Percentiles rank a stretch among this genome's conserved stretches.
Conservation (phyloP, 2,888 invertebrate species). For the Cataglyphis altisquamis region DNA sequence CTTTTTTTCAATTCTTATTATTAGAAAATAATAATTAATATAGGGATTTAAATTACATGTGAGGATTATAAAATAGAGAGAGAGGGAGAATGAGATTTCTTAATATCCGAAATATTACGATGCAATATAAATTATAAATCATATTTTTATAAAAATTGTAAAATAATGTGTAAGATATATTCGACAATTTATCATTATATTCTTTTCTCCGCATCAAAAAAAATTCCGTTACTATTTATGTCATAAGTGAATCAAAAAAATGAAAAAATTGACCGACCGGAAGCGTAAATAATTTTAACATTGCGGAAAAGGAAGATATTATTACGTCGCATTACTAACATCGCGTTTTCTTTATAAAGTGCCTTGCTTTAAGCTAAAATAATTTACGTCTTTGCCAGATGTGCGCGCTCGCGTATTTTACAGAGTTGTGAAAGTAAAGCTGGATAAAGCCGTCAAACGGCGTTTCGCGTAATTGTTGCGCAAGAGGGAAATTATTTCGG, state of each 20-base stretch:
- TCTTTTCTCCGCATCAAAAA: too few relatives aligned
- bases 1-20: background rate
- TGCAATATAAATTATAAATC: background rate
- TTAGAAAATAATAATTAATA: conserved; percentile 10
- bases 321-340: background rate
- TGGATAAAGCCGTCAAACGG: conserved; percentile 8
- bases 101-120: background rate
- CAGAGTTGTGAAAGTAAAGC: background rate
- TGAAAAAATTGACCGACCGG: background rate
- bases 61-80: background rate
- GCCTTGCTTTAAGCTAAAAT: conserved; percentile 7
- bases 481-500: conserved; percentile 33
- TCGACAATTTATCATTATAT: too few relatives aligned
- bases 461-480: conserved; percentile 24
- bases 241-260: background rate
- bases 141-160: background rate
- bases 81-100: background rate
- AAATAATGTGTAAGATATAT: background rate
- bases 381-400: conserved; percentile 10
- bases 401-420: conserved; percentile 7
- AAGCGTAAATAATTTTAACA: conserved; percentile 5
- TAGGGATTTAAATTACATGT: background rate
- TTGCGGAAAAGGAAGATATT: conserved; percentile 6
- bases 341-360: background rate
- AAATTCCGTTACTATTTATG: too few relatives aligned